phyloP scores from a whole-genome alignment of 2,888 invertebrate genomes.

The Lasioglossum leucozonium region DNA sequence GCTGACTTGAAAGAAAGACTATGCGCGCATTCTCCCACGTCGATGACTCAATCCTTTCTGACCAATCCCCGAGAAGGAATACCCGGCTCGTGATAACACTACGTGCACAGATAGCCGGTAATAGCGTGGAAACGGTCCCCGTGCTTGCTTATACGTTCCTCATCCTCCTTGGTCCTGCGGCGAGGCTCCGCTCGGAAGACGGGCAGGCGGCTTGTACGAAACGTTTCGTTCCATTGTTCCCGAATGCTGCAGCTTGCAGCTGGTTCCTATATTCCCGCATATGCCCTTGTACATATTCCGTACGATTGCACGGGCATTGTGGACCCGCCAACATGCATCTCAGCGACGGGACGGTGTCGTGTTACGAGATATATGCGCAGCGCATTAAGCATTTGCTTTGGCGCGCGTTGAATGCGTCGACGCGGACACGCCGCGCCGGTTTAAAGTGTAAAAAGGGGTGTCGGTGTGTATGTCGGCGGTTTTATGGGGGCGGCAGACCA shows the following conservation, averaged over 20 bases:
- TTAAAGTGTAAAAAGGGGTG: constrained; percentile 21
- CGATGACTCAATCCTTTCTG: background rate
- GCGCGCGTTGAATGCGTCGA: constrained; percentile 8
- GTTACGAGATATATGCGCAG: constrained; percentile 32
- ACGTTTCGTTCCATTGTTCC: constrained; percentile 75
- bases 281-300: constrained; percentile 47
- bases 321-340: constrained; percentile 37
- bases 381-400: constrained; percentile 30
- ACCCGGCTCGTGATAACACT: background rate
- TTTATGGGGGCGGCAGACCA: background rate
- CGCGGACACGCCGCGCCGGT: background rate
- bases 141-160: background rate
- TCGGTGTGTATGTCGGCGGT: background rate
- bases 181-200: constrained; percentile 61
- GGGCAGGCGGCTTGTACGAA: constrained; percentile 64
- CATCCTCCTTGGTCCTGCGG: constrained; percentile 29
- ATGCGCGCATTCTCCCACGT: no score
- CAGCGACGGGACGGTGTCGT: constrained; percentile 50
- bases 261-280: constrained; percentile 66
- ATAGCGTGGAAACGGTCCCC: constrained; percentile 21
- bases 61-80: background rate
- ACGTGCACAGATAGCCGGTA: background rate
- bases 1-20: no score
- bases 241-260: constrained; percentile 75
- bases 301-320: constrained; percentile 62